A percentile compares a stretch with the other conserved stretches of the same genome.
Conservation (phyloP, 1,140 invertebrate species). For the Tetragonula clypearis region DNA sequence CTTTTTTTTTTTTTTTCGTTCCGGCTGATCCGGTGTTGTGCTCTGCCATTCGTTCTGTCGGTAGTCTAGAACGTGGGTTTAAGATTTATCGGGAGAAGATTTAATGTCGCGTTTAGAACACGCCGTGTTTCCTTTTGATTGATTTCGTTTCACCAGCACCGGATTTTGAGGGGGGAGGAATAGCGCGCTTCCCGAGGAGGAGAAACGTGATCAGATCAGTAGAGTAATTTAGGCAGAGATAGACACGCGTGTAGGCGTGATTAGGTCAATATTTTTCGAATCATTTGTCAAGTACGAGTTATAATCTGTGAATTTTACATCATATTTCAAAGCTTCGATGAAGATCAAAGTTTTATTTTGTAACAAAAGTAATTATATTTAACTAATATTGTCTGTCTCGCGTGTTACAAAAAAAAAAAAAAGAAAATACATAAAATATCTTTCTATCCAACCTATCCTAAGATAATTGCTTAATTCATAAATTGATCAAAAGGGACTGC, state of each 20-base stretch:
- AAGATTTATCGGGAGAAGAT: neutral
- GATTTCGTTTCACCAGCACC: neutral
- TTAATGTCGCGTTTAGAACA: neutral
- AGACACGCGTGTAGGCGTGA: neutral
- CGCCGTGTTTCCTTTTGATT: neutral
- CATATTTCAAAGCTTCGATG: neutral
- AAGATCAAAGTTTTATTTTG: neutral
- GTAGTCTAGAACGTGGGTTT: neutral
- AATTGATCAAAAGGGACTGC: too few species aligned
- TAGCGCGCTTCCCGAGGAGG: neutral
- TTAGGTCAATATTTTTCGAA: neutral
- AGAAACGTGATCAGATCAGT: neutral
- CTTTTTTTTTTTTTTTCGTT: slow-evolving; percentile 4
- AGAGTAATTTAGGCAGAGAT: neutral
- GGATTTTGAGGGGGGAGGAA: neutral
- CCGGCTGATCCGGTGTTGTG: neutral
- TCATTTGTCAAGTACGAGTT: neutral
- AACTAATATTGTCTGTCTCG: too few species aligned
- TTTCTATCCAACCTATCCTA: too few species aligned
- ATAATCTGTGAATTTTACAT: too few species aligned
- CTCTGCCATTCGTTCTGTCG: neutral
- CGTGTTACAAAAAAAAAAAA: too few species aligned
- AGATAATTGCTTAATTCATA: too few species aligned
- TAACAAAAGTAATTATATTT: neutral
- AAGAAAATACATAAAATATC: too few species aligned